These are phyloP conservation scores for Neodontobutis hainanensis DNA, from an alignment of 2,113 vertebrate genomes.

Conservation along the genomic window DNA sequence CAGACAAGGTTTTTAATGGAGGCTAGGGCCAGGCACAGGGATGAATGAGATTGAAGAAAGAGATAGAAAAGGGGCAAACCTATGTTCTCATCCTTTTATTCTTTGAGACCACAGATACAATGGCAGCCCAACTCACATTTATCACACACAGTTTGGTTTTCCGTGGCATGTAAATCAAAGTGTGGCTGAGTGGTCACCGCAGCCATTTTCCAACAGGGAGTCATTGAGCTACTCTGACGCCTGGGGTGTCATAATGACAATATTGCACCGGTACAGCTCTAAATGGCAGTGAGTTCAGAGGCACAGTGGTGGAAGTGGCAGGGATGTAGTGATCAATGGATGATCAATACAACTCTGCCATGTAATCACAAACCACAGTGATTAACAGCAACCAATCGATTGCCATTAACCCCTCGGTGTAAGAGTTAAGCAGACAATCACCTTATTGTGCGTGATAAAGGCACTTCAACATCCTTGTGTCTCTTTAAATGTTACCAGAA, in stretches of 20 bases:
- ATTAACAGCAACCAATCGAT: slow-evolving; percentile 75
- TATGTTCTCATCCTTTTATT: slow-evolving; percentile 16
- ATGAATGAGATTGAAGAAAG: slow-evolving; percentile 24
- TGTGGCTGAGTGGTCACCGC: slow-evolving; percentile 25
- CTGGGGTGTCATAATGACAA: slow-evolving; percentile 64
- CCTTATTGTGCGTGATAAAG: slow-evolving; percentile 38
- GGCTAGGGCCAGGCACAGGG: slow-evolving; percentile 34
- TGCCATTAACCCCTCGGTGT: slow-evolving; percentile 69
- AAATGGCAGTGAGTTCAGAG: slow-evolving; percentile 73
- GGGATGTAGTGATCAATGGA: slow-evolving; percentile 60
- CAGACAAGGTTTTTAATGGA: slow-evolving; percentile 70
- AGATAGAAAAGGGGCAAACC: slow-evolving; percentile 27
- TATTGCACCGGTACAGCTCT: slow-evolving; percentile 68
- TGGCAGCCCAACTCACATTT: not conserved
- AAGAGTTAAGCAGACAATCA: slow-evolving; percentile 55
- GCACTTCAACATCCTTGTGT: slow-evolving; percentile 48
- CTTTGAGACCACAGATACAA: slow-evolving; percentile 16
- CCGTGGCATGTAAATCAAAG: slow-evolving; percentile 30
- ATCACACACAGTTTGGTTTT: slow-evolving; percentile 10
- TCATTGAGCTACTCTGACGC: slow-evolving; percentile 50
- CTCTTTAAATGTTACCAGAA: slow-evolving; percentile 47
- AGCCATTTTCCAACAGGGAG: slow-evolving; percentile 59
- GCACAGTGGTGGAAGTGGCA: slow-evolving; percentile 47
- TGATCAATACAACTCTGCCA: slow-evolving; percentile 69
- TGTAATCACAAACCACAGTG: slow-evolving; percentile 73